phyloP scores from a whole-genome alignment of 1,140 invertebrate genomes.

The Phocides pigmalion region DNA sequence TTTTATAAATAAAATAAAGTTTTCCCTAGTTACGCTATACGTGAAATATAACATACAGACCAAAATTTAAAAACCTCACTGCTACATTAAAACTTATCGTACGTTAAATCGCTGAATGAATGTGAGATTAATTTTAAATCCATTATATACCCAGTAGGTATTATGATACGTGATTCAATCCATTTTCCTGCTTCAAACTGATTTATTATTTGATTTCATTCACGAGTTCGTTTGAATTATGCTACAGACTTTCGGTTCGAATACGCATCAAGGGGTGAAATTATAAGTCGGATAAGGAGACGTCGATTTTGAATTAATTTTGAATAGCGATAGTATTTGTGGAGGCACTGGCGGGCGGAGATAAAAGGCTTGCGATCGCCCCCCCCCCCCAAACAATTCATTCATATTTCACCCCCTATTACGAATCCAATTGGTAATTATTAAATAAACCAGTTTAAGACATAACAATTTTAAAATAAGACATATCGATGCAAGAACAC shows the following conservation, averaged over 20 bases:
- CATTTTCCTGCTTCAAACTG: not conserved
- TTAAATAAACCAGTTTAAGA: not conserved
- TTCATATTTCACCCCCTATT: slow-evolving; percentile 7
- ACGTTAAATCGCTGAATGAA: no score
- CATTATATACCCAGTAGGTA: no score
- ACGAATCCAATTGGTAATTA: not conserved
- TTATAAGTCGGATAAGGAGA: slow-evolving; percentile 40
- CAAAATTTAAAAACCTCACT: no score
- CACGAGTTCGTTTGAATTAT: not conserved
- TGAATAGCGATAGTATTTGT: slow-evolving; percentile 49
- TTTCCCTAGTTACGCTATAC: no score
- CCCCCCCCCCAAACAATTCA: slow-evolving; percentile 36
- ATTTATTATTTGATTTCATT: not conserved
- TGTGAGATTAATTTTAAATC: no score
- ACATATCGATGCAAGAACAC: no score
- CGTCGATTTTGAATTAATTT: slow-evolving; percentile 54
- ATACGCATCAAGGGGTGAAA: slow-evolving; percentile 1
- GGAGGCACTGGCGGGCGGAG: slow-evolving; percentile 41
- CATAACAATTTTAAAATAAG: no score
- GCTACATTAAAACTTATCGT: no score
- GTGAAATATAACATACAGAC: no score
- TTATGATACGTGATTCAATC: no score
- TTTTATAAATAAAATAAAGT: no score
- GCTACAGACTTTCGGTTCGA: not conserved
- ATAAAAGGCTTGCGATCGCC: slow-evolving; percentile 55